phyloP scores from a whole-genome alignment of 2,113 vertebrate genomes.

The Prochilodus magdalenae region DNA sequence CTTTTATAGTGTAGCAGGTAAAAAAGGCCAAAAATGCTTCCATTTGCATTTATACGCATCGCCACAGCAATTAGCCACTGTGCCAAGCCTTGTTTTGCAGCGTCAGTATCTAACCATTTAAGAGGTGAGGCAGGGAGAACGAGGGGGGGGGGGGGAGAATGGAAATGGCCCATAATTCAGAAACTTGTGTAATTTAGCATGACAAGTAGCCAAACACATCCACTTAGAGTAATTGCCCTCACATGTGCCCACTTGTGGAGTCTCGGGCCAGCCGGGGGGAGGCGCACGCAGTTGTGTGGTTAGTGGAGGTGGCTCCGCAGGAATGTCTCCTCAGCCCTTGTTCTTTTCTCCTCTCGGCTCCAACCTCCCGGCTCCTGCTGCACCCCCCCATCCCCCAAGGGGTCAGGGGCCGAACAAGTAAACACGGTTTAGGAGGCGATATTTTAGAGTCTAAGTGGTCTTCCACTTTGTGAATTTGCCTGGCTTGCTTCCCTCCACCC shows the following conservation, averaged over 20 bases:
- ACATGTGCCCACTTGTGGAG: slow-evolving; percentile 61
- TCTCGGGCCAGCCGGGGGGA: slow-evolving; percentile 38
- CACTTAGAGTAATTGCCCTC: slow-evolving; percentile 71
- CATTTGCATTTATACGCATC: slow-evolving; percentile 29
- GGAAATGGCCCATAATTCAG: slow-evolving; percentile 53
- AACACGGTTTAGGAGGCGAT: neutral
- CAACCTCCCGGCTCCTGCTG: too few relatives aligned
- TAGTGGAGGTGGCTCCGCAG: slow-evolving; percentile 65
- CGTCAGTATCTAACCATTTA: slow-evolving; percentile 52
- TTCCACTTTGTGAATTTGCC: slow-evolving; percentile 10
- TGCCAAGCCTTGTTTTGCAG: slow-evolving; percentile 41
- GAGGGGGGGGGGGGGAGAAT: slow-evolving; percentile 21
- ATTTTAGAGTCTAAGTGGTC: slow-evolving; percentile 11
- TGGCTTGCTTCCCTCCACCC: neutral
- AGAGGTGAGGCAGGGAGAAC: slow-evolving; percentile 5
- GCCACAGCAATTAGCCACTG: neutral
- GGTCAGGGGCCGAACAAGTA: neutral
- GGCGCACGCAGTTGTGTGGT: slow-evolving; percentile 51
- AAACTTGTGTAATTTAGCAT: slow-evolving; percentile 62
- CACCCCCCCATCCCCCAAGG: neutral
- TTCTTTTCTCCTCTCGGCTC: slow-evolving; percentile 14
- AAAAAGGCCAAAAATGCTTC: slow-evolving; percentile 22
- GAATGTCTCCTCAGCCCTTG: slow-evolving; percentile 69
- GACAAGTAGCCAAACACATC: slow-evolving; percentile 66
- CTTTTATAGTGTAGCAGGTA: slow-evolving; percentile 40